phyloP scores from a whole-genome alignment of 2,113 vertebrate species.

The Heloderma charlesbogerti region DNA sequence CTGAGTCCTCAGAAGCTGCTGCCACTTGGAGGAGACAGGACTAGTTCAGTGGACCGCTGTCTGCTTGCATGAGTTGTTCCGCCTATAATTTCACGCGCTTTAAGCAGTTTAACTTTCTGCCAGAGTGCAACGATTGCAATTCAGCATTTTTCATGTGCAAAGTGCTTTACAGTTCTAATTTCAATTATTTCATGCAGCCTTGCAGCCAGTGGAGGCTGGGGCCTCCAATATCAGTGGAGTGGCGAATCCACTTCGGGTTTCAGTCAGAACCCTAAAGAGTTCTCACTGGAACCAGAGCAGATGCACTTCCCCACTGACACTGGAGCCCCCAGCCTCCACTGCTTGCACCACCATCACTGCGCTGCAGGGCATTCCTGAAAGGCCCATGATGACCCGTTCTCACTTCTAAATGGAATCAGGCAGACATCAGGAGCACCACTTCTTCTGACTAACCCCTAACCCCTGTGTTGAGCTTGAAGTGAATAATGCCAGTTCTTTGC shows the following conservation, averaged over 20 bases:
- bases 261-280: too few relatives aligned
- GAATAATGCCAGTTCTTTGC: background rate
- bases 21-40: background rate
- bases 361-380: background rate
- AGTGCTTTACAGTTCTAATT: background rate
- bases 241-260: too few relatives aligned
- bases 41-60: background rate
- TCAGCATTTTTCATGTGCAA: background rate
- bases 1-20: background rate
- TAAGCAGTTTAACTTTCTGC: background rate
- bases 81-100: background rate
- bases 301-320: too few relatives aligned
- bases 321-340: too few relatives aligned
- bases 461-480: background rate
- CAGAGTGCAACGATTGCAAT: background rate
- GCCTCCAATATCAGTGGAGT: too few relatives aligned
- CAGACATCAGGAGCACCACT: too few relatives aligned
- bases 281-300: too few relatives aligned
- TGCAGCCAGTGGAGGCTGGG: too few relatives aligned
- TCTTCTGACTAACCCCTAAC: background rate
- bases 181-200: background rate
- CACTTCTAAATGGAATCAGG: background rate
- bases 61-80: too few relatives aligned
- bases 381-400: background rate
- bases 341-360: background rate